Percentiles rank a stretch among this genome's conserved stretches.
phyloP scores from a whole-genome alignment of 1,140 invertebrate genomes.

The Saxidomus purpurata region DNA sequence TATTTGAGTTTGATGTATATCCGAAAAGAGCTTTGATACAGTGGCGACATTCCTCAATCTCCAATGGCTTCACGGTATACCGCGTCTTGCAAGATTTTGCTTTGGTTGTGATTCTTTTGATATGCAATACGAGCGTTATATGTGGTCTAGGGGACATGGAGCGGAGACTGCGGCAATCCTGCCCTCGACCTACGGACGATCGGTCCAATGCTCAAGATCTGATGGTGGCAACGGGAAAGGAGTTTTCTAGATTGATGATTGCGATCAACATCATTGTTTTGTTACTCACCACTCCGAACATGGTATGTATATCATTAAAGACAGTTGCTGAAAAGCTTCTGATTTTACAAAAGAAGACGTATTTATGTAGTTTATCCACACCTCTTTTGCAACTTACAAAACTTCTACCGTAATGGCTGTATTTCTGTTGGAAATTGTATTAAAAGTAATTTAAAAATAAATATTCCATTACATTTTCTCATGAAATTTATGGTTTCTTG shows the following conservation, averaged over 20 bases:
- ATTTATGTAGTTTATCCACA: too few relatives aligned
- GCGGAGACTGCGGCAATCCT: conserved; percentile 1
- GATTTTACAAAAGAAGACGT: too few relatives aligned
- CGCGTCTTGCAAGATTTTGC: conserved; percentile 23
- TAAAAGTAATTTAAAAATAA: too few relatives aligned
- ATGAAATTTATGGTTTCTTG: too few relatives aligned
- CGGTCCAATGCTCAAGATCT: conserved; percentile 5
- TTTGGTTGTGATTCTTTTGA: conserved; percentile 12
- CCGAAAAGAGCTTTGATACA: not conserved
- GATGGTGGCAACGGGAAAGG: conserved; percentile 1
- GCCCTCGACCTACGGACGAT: conserved; percentile 11
- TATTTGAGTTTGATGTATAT: conserved; percentile 39
- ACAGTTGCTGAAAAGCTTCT: too few relatives aligned
- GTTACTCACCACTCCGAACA: conserved; percentile 45
- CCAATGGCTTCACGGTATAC: conserved; percentile 5
- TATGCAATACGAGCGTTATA: conserved; percentile 56
- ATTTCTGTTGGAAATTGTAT: too few relatives aligned
- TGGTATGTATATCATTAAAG: conserved; percentile 34
- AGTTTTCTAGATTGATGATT: conserved; percentile 54
- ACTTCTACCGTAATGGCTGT: too few relatives aligned
- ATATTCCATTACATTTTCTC: too few relatives aligned
- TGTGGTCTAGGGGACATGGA: conserved; percentile 34
- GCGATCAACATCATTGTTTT: conserved; percentile 52
- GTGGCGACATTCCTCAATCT: not conserved
- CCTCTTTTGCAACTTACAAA: not conserved